Percentiles rank a stretch among this genome's conserved stretches.
Evolutionary conservation across 2,888 invertebrate species (phyloP).

Genomic region (Choreutis nemorana): DNA sequence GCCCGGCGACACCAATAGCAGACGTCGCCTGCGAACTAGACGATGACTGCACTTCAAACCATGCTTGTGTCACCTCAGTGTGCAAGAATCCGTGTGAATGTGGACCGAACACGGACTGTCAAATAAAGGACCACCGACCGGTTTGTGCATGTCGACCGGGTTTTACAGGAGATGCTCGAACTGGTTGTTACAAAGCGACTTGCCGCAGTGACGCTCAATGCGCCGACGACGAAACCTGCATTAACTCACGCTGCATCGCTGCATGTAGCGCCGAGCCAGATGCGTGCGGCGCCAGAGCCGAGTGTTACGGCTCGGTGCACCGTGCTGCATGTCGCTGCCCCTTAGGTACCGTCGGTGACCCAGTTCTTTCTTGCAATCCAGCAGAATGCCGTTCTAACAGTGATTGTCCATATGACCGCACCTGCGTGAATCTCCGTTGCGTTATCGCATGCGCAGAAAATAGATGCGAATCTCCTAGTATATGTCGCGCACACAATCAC

Average conservation of each 20-base stretch:
- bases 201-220: conserved; percentile 82
- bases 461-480: conserved; percentile 75
- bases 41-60: conserved; percentile 78
- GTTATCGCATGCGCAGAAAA: conserved; percentile 77
- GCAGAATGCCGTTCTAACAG: conserved; percentile 81
- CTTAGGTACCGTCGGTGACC: conserved; percentile 83
- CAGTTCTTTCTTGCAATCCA: conserved; percentile 77
- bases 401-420: conserved; percentile 82
- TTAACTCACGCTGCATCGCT: conserved; percentile 82
- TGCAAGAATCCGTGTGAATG: conserved; percentile 88
- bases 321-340: conserved; percentile 85
- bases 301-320: conserved; percentile 83
- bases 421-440: conserved; percentile 84
- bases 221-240: conserved; percentile 82
- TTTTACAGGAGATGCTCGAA: conserved; percentile 85
- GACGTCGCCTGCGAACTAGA: conserved; percentile 76
- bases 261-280: conserved; percentile 77
- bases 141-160: conserved; percentile 86
- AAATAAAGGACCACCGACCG: conserved; percentile 85
- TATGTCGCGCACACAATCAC: conserved; percentile 80
- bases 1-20: conserved; percentile 71
- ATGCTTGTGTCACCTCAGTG: conserved; percentile 80
- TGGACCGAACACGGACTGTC: conserved; percentile 85
- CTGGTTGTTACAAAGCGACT: conserved; percentile 78
- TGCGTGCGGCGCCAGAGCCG: conserved; percentile 78